Evolutionary conservation across 2,888 invertebrate species (phyloP), one percentile per base, ranked within the genome.

Genomic region (Molorchus minor): DNA sequence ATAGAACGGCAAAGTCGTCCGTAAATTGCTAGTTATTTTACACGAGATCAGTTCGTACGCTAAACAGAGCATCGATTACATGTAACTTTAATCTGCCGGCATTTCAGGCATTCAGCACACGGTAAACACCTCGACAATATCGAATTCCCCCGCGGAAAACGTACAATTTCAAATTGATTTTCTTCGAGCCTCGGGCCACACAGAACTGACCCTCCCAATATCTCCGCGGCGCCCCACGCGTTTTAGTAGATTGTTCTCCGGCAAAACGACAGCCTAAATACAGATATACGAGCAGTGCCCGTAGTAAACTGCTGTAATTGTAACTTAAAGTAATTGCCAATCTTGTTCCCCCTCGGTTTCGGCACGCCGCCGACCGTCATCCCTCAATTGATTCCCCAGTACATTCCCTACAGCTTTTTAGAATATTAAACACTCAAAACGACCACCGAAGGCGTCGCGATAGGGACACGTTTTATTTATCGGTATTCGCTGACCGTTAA

Each of bases 291-390:
- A n/a, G n/a, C n/a, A 63, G 63, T 67, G 62, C 54, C 56, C 38
- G 33, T 43, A 51, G 64, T 62, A 64, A 66, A 64, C 67, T 62
- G 65, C 61, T 60, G 64, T 62, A 62, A 60, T 65, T 63, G 68
- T 68, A 68, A 68, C 65, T 68, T 67, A 58, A 62, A 65, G 69
- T 67, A 69, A 69, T 69, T 67, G 69, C 60, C 69, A 65, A 67
- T 69, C 65, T 65, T 49, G 63, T 56, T 57, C 61, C 60, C 60
- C 57, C 56, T 57, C 56, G 56, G 54, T 45, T 58, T 52, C 47
- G 43, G 58, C 56, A n/a, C n/a, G n/a, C n/a, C n/a, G n/a, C n/a
- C n/a, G n/a, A n/a, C 52, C 56, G 40, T 56, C 53, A 55, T 35
- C 53, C 44, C 41, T 38, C 59, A 47, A 55, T 59, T 55, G 59